Percentiles rank a stretch among this genome's conserved stretches.
Evolutionary conservation across 1,140 invertebrate genomes (phyloP).

Genomic region (Leguminivora glycinivorella): DNA sequence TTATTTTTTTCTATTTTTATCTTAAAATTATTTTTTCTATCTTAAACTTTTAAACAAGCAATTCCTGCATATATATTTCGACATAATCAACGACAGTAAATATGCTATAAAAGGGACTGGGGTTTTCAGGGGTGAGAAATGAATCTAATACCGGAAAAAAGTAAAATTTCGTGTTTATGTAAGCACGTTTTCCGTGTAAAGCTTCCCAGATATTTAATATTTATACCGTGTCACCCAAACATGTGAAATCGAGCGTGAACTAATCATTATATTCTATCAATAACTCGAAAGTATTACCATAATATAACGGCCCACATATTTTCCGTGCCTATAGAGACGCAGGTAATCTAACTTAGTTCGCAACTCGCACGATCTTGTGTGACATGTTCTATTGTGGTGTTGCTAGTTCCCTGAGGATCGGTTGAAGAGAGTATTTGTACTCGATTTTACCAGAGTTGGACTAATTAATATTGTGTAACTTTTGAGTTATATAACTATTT

Average conservation of each 20-base stretch:
- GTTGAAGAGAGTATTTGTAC: neutral
- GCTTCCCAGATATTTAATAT: too few relatives aligned
- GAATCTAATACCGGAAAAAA: too few relatives aligned
- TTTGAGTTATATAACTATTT: too few relatives aligned
- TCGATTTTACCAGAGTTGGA: neutral
- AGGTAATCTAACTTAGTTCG: slow-evolving; percentile 9
- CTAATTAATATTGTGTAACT: too few relatives aligned
- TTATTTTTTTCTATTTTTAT: too few relatives aligned
- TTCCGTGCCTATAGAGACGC: neutral
- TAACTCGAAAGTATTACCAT: neutral
- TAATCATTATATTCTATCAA: neutral
- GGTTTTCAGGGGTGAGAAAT: too few relatives aligned
- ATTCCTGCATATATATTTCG: too few relatives aligned
- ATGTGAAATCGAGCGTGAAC: neutral
- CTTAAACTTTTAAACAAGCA: too few relatives aligned
- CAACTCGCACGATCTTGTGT: neutral
- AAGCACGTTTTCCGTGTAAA: neutral
- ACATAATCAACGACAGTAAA: too few relatives aligned
- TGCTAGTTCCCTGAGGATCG: neutral
- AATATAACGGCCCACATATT: neutral
- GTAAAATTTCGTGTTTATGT: too few relatives aligned
- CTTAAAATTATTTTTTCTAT: too few relatives aligned
- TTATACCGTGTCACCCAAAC: neutral
- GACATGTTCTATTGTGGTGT: slow-evolving; percentile 5
- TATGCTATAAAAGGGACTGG: too few relatives aligned